Evolutionary conservation across 2,888 invertebrate species (phyloP), one percentile per base, ranked within the genome.

Genomic region (Latheticus oryzae): DNA sequence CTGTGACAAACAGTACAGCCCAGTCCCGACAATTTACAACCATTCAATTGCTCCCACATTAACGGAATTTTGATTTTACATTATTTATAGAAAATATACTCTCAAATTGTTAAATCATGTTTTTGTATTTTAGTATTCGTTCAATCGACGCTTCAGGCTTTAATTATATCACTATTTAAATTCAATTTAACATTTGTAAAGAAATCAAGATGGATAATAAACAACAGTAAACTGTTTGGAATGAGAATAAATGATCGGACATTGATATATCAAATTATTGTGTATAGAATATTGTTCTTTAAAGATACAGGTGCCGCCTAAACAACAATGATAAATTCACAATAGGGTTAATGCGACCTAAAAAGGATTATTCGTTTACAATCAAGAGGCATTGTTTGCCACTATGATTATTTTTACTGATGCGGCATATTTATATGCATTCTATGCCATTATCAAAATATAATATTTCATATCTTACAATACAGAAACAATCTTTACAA

Each of bases 41-140:
- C 75, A 75, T 78, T 77, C 75, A 77, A 69, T 73, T 73, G 72
- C 66, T 67, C 70, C 61, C 63, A 70, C 76, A 71, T 73, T 75
- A 69, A 68, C 65, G 70, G 78, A 78, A 78, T 78, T 78, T 76
- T 75, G 75, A 77, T 76, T 76, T 71, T 60, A 64, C 63, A 62
- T 69, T 69, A 69, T 68, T 64, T 68, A 55, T 58, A 37, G 54
- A 30, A 35, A 54, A 55, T 54, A 54, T 48, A 26, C 45, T 21
- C 37, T 33, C 42, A 58, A 37, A 30, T 40, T 28, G 26, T 42
- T 42, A 35, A 16, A 17, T n/a, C n/a, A n/a, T n/a, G n/a, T n/a
- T n/a, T n/a, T n/a, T n/a, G n/a, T n/a, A n/a, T n/a, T n/a, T n/a
- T 4, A 8, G 24, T 12, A n/a, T 24, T 40, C 40, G 23, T 40